Evolutionary conservation across 2,113 vertebrate species (phyloP), one percentile per base, ranked within the genome.

Genomic region (Lepus timidus): DNA sequence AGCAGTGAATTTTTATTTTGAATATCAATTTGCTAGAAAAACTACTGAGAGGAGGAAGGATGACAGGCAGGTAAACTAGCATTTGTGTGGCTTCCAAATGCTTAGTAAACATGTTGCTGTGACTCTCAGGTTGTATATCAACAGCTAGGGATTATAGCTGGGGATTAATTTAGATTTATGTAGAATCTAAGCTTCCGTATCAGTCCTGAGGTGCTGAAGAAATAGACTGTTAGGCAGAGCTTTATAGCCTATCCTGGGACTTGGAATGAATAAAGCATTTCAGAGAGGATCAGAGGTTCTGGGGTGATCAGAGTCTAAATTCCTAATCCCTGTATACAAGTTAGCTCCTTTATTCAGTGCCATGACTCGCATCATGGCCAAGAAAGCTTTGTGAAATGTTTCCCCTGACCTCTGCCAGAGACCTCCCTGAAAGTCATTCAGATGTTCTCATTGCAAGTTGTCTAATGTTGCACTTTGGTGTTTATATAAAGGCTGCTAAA

Each of bases 161-260:
- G 44, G 93, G 68, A 96, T 95, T 96, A 89, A 71, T 95, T 88
- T 81, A 92, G 84, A 76, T 97, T 97, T 96, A 91, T 73, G 44
- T 82, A 78, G 65, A 95, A 51, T 88, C 78, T 82, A 93, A 78
- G 13, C 67, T 97, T 74, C 70, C 33, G 4, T 83, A 61, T 90
- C 74, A 52, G 23, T 94, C 71, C 91, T 44, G n/a, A 83, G 65
- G 91, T 96, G 65, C 10, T 94, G 64, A 97, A 90, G 70, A 95
- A 90, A 65, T 85, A 11, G 29, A 68, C 52, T 91, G 44, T 87
- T 51, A 90, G 17, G 71, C 86, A 96, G 65, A 67, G 14, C 92
- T 71, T 78, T 64, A 52, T n/a, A 94, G 58, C 25, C 73, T 44
- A 31, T 3, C 27, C 0, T 83, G 70, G 16, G 13, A 86, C 51